Base-by-base conservation (phyloP, 2,113 vertebrate genomes). In the Cyprinodon tularosa region DNA sequence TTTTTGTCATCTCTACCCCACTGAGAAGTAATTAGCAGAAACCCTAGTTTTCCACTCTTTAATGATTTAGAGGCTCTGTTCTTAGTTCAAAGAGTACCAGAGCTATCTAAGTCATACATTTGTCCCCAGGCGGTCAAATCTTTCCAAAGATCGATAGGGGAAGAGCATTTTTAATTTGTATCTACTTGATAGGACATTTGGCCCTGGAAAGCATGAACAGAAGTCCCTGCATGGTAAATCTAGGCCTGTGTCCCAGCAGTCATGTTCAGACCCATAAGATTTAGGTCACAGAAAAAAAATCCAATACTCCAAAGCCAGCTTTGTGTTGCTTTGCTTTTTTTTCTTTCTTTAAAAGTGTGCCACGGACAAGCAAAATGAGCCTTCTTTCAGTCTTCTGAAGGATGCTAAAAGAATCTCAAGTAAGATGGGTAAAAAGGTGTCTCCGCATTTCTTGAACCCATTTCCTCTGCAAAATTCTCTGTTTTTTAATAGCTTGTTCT, bases 401-500 rank as follows among this genome's bases (percentile, higher is more conserved):
- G 53, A 62, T 22, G 36, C 9, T 59, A n/a, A 48, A 76, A 17
- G 45, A 45, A 81, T 81, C 39, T 36, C 12, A 68, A 5, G 2
- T 47, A 57, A 65, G 37, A 22, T 40, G 53, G 45, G 61, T 76
- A 61, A 2, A 69, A 45, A 79, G 63, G 60, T 72, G 59, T 47
- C 12, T 20, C n/a, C 3, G 57, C 39, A 36, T 76, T 62, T 76
- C 78, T 85, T 62, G 7, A 57, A 83, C 71, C 60, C 38, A 36
- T 89, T 68, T 77, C 64, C 72, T 38, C 69, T 62, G 72, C 78
- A 77, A 74, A 84, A 63, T 65, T 76, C 66, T 78, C 87, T 66
- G 77, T 74, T 86, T 89, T 90, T 86, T 87, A 91, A 90, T 89
- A 87, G 68, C 68, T 80, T 91, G 84, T 78, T 62, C 7, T 42